Evolutionary conservation across 2,888 invertebrate genomes (phyloP).

Genomic region (Antheraea yamamai): DNA sequence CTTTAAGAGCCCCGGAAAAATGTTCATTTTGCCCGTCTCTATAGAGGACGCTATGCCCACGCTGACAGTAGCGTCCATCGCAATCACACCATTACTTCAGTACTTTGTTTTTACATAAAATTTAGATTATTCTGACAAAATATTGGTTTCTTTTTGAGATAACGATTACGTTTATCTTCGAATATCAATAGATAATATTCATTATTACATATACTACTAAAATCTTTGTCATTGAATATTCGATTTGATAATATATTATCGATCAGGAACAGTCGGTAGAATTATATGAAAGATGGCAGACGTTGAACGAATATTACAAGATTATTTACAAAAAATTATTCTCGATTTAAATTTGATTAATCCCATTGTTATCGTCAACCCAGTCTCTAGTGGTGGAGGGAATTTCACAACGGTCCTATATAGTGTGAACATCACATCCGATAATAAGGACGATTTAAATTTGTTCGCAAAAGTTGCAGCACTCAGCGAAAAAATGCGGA

Average conservation of each 20-base stretch:
- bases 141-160: no score
- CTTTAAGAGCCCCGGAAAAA: no score
- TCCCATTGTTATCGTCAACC: slow-evolving; percentile 37
- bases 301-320: slow-evolving; percentile 36
- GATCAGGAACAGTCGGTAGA: not conserved
- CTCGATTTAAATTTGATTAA: slow-evolving; percentile 38
- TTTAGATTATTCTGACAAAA: no score
- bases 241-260: not conserved
- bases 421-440: slow-evolving; percentile 37
- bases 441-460: slow-evolving; percentile 39
- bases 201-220: no score
- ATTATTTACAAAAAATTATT: slow-evolving; percentile 43
- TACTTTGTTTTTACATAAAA: no score
- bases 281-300: slow-evolving; percentile 39
- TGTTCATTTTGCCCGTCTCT: no score
- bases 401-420: slow-evolving; percentile 56
- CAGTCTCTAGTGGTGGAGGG: slow-evolving; percentile 48
- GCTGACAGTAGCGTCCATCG: no score
- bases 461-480: slow-evolving; percentile 54
- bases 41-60: no score
- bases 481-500: slow-evolving; percentile 30
- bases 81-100: no score
- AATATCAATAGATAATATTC: no score
- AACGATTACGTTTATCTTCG: no score
- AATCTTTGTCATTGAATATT: not conserved